Evolutionary conservation across 2,888 invertebrate genomes (phyloP).

Genomic region (Parasteatoda lunata): DNA sequence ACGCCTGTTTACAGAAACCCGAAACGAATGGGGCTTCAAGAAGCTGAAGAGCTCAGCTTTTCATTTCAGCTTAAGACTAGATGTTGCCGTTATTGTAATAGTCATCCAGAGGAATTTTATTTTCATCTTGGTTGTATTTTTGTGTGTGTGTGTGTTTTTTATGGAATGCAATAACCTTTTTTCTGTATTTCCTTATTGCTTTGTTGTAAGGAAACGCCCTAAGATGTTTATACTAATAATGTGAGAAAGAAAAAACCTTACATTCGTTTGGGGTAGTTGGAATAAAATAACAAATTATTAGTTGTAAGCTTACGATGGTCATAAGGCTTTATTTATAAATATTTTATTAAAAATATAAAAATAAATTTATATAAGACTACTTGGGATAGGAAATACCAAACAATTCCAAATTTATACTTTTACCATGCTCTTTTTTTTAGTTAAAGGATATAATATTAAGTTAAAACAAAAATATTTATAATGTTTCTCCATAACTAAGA

Average conservation of each 20-base stretch:
- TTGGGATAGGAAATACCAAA: no score
- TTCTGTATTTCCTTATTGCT: not conserved
- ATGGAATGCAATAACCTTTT: not conserved
- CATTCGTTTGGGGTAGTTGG: no score
- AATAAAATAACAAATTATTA: no score
- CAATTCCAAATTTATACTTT: no score
- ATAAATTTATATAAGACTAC: no score
- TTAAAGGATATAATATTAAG: no score
- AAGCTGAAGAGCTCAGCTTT: not conserved
- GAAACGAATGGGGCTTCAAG: slow-evolving; percentile 5
- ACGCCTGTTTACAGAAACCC: slow-evolving; percentile 39
- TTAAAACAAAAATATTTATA: no score
- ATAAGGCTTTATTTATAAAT: no score
- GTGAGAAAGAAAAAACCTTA: not conserved
- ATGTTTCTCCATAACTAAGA: no score
- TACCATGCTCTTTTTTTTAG: no score
- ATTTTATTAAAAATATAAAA: no score
- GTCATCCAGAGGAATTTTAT: not conserved
- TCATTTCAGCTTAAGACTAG: not conserved
- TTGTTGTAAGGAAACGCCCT: not conserved
- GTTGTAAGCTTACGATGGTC: no score
- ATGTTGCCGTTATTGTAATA: not conserved
- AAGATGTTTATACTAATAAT: not conserved
- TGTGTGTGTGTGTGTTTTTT: slow-evolving; percentile 1
- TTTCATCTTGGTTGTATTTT: not conserved